phyloP scores from a whole-genome alignment of 2,113 vertebrate genomes.

The Hemicordylus capensis region DNA sequence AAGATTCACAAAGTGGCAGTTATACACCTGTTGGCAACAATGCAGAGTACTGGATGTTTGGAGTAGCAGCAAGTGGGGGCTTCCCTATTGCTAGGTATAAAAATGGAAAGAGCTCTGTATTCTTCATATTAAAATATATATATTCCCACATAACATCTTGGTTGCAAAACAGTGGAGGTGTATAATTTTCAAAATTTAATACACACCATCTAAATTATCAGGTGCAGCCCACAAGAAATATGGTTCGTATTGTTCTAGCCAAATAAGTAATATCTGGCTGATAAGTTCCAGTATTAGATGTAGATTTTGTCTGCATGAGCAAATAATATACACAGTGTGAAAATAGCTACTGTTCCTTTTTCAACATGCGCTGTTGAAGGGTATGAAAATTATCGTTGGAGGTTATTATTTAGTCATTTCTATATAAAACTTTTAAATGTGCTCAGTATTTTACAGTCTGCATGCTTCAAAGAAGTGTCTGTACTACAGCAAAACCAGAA shows the following conservation, averaged over 20 bases:
- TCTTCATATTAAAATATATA: neutral
- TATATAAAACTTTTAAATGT: neutral
- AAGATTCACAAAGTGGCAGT: too few species aligned
- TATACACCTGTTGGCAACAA: neutral
- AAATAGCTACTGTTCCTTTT: slow-evolving; percentile 11
- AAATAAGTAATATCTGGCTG: slow-evolving; percentile 1
- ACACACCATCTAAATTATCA: slow-evolving; percentile 18
- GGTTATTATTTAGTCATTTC: neutral
- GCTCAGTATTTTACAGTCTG: neutral
- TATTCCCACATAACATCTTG: neutral
- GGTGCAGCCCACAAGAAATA: neutral
- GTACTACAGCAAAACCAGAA: neutral
- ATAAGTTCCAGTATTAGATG: neutral
- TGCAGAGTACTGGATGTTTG: too few species aligned
- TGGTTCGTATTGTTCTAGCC: neutral
- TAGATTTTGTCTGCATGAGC: neutral
- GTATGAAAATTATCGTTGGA: neutral
- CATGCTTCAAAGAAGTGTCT: neutral
- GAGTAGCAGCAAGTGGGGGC: neutral
- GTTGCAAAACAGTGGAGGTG: neutral
- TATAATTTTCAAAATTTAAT: slow-evolving; percentile 9
- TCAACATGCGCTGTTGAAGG: neutral
- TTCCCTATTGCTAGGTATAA: neutral
- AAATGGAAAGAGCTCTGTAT: neutral
- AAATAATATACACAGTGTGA: neutral